Base-by-base conservation (phyloP, 2,888 invertebrate genomes). In the Drosophila flavopinicola region DNA sequence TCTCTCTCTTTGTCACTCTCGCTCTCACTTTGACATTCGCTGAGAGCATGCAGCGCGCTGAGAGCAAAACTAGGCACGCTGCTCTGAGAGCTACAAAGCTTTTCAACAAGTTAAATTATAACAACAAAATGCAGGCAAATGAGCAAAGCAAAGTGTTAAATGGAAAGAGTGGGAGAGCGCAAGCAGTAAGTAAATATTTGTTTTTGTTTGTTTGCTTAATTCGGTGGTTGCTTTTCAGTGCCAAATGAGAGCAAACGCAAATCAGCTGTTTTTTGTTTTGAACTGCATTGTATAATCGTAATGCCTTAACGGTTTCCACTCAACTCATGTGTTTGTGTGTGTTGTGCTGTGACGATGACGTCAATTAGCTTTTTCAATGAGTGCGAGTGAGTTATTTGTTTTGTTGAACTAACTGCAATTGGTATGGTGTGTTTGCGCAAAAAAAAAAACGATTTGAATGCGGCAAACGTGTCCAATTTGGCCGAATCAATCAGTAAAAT, bases 261-360 rank as follows among this genome's bases (percentile, higher is more conserved):
- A 71, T 70, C 84, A 85, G 86, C 84, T 85, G 84, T 85, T 85
- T 75, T 84, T 82, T 85, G 84, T 85, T 85, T 75, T 77, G 79
- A 68, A 61, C 42, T n/a, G 13, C 35, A 45, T 69, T 78, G 68
- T 75, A 69, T 78, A 67, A 75, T 69, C 63, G 33, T 6, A 61
- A 58, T 53, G 38, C 42, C 13, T 42, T 38, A 41, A 32, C 25
- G 45, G 30, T 47, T 4, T 37, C 9, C 23, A 48, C 45, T 42
- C 51, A 32, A 32, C 10, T 20, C 30, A 38, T 35, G n/a, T 37
- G 30, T 27, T n/a, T 24, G 47, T 38, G 37, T 20, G 27, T 24
- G 42, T 52, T 29, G 5, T 6, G 6, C n/a, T 30, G 51, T 41
- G 44, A 65, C 53, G 57, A 73, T 72, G 72, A 72, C 68, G 72